Conservation (phyloP, 2,888 invertebrate genomes). For the Tetheella fluctuosa region DNA sequence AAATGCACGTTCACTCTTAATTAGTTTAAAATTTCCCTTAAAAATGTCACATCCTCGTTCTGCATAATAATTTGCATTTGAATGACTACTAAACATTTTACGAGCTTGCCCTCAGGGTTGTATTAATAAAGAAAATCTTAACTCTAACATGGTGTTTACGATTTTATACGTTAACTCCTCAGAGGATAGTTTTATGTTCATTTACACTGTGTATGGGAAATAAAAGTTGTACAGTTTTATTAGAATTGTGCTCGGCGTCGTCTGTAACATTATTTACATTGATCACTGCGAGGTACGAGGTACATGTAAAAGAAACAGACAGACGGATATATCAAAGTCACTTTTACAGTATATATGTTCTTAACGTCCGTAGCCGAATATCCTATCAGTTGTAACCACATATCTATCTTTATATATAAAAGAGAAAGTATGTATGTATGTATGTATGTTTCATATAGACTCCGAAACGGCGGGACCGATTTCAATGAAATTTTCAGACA, state of each 20-base stretch:
- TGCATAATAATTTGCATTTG: background rate
- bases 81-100: background rate
- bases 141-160: slow-evolving; percentile 5
- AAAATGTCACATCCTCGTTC: background rate
- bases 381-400: too few relatives aligned
- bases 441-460: too few relatives aligned
- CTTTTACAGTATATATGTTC: too few relatives aligned
- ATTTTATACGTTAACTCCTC: background rate
- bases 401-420: too few relatives aligned
- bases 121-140: slow-evolving; percentile 1
- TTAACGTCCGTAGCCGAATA: too few relatives aligned
- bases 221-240: background rate
- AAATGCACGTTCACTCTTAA: too few relatives aligned
- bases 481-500: too few relatives aligned
- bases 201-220: background rate
- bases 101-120: background rate
- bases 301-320: too few relatives aligned
- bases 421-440: too few relatives aligned
- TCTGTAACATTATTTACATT: background rate
- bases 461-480: too few relatives aligned
- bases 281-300: background rate
- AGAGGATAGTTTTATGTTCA: background rate
- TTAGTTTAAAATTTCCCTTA: too few relatives aligned
- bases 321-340: too few relatives aligned
- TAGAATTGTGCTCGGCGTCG: background rate